phyloP scores from a whole-genome alignment of 92 coral and sea anemone genomes.

The Epizoanthus fatuus region DNA sequence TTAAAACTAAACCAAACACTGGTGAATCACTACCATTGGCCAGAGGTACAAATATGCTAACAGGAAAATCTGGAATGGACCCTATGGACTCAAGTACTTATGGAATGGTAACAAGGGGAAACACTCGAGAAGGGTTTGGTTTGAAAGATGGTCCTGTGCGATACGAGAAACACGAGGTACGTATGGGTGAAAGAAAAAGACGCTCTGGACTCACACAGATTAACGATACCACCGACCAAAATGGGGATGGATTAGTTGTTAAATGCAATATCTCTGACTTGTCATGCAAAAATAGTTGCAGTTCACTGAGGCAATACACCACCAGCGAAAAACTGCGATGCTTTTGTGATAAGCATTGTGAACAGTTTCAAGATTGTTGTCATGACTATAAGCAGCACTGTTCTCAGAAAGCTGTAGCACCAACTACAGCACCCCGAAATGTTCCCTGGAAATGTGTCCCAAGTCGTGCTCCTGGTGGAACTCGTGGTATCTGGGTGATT shows the following conservation, averaged over 20 bases:
- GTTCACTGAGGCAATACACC: not conserved
- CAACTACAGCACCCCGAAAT: too few species aligned
- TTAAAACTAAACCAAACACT: not conserved
- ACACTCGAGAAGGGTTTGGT: too few species aligned
- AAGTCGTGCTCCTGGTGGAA: not conserved
- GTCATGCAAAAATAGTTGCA: not conserved
- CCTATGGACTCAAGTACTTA: not conserved
- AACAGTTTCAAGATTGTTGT: conserved; percentile 11
- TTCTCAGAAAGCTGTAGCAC: not conserved
- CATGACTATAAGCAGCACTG: not conserved
- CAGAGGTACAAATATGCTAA: not conserved
- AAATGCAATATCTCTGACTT: not conserved
- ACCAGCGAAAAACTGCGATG: not conserved
- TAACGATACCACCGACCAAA: not conserved
- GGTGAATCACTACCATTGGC: not conserved
- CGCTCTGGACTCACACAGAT: not conserved
- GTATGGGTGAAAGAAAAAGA: not conserved
- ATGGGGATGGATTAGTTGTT: not conserved
- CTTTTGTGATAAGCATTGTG: conserved; percentile 10
- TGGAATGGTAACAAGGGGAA: not conserved
- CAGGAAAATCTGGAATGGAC: not conserved
- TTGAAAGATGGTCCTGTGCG: not conserved
- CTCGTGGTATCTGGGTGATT: conserved; percentile 9
- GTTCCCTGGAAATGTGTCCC: not conserved
- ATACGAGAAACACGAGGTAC: not conserved